These are phyloP conservation scores for Glossophaga mutica DNA, from an alignment of 2,797 vertebrate genomes.

Conservation along the genomic window DNA sequence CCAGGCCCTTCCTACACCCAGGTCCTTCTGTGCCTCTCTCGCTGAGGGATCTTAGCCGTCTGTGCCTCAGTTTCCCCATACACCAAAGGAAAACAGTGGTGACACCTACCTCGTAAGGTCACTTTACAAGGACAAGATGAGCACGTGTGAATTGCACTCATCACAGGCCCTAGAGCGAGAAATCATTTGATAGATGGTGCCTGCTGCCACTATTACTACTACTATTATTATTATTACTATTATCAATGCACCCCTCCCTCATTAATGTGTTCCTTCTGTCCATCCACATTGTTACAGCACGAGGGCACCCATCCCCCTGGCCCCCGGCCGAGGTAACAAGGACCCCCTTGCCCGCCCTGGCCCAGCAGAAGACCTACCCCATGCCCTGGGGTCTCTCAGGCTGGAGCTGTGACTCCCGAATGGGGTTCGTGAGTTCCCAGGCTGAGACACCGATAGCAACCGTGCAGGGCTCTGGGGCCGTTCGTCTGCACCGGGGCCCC, in stretches of 20 bases:
- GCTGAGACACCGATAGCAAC: background rate
- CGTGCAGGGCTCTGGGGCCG: accelerated
- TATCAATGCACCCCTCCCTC: too few relatives aligned
- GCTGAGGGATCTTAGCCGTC: accelerated
- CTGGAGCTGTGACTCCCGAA: background rate
- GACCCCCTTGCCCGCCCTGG: too few relatives aligned
- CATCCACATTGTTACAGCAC: background rate
- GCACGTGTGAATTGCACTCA: accelerated
- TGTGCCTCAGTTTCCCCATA: background rate
- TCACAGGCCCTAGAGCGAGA: background rate
- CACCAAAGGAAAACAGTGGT: background rate
- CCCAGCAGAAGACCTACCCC: background rate
- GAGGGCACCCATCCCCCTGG: background rate
- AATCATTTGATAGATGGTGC: accelerated
- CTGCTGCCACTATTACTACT: accelerated
- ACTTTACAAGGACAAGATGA: accelerated
- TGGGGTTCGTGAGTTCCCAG: background rate
- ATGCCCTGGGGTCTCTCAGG: background rate
- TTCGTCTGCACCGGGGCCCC: too few relatives aligned
- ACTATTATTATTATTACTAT: too few relatives aligned
- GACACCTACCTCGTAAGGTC: accelerated
- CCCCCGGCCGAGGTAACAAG: background rate
- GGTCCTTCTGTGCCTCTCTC: background rate
- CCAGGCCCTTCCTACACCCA: background rate
- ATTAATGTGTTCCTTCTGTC: background rate